A percentile compares a stretch with the other conserved stretches of the same genome.
Conservation (phyloP, 2,113 vertebrate species). For the Falco punctatus region DNA sequence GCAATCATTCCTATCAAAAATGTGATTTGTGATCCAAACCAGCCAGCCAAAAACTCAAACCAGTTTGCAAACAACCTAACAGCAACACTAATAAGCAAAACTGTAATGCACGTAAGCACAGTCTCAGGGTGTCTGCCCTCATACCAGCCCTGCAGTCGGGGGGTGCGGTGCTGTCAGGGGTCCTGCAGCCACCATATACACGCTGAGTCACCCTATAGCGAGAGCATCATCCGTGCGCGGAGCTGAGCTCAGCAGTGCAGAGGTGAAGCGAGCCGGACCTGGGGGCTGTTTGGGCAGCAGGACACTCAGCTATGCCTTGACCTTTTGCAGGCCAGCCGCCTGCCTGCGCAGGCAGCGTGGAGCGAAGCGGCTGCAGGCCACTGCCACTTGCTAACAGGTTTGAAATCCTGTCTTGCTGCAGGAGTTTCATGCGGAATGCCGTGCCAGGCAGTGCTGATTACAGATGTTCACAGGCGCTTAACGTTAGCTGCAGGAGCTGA, state of each 20-base stretch:
- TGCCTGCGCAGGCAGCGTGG: accelerated
- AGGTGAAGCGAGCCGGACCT: accelerated
- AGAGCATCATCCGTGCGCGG: accelerated
- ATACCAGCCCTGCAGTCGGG: background rate
- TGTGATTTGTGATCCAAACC: background rate
- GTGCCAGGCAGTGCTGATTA: accelerated
- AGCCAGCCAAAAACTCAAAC: background rate
- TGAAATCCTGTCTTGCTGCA: background rate
- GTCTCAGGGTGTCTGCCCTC: background rate
- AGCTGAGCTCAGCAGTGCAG: background rate
- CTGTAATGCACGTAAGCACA: accelerated
- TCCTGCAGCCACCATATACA: background rate
- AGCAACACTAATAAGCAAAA: background rate
- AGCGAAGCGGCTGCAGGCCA: background rate
- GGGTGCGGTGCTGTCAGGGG: background rate
- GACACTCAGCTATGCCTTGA: background rate
- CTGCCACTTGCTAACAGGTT: accelerated
- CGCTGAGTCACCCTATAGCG: background rate
- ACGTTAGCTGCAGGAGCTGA: background rate
- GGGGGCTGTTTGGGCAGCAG: background rate
- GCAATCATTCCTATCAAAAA: background rate
- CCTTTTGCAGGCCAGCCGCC: background rate
- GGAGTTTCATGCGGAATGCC: background rate
- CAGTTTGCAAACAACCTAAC: background rate
- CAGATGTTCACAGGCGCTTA: background rate